These are phyloP conservation scores for Nannospalax galili DNA, from an alignment of 2,113 vertebrate genomes.

Conservation along the genomic window DNA sequence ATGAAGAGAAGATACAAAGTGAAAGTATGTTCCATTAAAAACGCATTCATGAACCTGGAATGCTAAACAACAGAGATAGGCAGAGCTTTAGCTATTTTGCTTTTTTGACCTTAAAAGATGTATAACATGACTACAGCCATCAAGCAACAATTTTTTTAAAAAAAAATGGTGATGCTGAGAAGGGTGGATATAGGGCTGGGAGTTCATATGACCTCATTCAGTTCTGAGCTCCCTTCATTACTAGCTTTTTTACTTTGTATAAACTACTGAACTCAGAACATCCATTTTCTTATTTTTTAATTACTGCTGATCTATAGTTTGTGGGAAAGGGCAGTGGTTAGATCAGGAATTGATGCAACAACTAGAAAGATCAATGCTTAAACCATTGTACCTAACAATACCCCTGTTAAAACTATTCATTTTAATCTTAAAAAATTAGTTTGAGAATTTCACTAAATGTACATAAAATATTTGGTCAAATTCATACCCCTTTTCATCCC, in stretches of 20 bases:
- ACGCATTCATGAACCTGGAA: neutral
- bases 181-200: neutral
- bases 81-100: neutral
- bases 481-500: too few species aligned
- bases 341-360: neutral
- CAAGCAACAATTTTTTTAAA: neutral
- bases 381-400: neutral
- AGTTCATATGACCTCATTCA: neutral
- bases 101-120: neutral
- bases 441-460: too few species aligned
- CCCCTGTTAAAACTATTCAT: neutral
- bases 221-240: neutral
- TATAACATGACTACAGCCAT: neutral
- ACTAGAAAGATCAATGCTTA: neutral
- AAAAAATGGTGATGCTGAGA: neutral
- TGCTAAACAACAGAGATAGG: neutral
- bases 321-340: neutral
- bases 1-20: neutral
- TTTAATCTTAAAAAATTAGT: neutral
- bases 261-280: neutral
- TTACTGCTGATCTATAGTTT: neutral
- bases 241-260: neutral
- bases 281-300: neutral
- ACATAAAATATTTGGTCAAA: too few species aligned
- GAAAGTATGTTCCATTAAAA: neutral